phyloP scores from a whole-genome alignment of 1,140 invertebrate genomes.

The Aphidius gifuensis region DNA sequence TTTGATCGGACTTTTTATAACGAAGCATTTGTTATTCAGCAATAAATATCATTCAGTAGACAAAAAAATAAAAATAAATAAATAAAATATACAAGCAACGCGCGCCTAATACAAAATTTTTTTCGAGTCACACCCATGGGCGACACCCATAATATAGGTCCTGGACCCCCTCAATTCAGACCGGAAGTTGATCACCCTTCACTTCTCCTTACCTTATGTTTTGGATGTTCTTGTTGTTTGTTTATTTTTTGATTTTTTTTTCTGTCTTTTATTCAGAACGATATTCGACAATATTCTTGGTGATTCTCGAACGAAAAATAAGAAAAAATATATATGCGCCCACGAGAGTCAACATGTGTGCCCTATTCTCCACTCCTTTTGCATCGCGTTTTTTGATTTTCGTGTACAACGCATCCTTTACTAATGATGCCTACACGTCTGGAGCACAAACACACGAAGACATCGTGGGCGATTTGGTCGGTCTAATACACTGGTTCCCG shows the following conservation, averaged over 20 bases:
- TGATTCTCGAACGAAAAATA: neutral
- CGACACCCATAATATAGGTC: too few relatives aligned
- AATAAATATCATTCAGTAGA: too few relatives aligned
- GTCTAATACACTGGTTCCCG: constrained; percentile 38
- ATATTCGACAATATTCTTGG: neutral
- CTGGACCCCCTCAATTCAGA: neutral
- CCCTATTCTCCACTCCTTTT: constrained; percentile 1
- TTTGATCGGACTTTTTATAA: too few relatives aligned
- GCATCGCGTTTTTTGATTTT: constrained; percentile 24
- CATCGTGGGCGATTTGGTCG: constrained; percentile 46
- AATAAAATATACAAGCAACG: too few relatives aligned
- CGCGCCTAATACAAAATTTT: too few relatives aligned
- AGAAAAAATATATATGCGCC: constrained; percentile 10
- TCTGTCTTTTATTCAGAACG: constrained; percentile 16
- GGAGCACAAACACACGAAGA: constrained; percentile 33
- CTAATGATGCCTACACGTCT: constrained; percentile 50
- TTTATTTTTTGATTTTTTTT: neutral
- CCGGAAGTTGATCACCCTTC: neutral
- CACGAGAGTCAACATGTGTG: constrained; percentile 25
- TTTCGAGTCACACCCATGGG: too few relatives aligned
- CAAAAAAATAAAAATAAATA: too few relatives aligned
- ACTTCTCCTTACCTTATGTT: neutral
- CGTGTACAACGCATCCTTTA: constrained; percentile 30
- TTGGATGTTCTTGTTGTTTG: constrained; percentile 5
- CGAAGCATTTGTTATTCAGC: too few relatives aligned